Evolutionary conservation across 2,888 invertebrate genomes (phyloP), one percentile per base, ranked within the genome.

Genomic region (Drosophila birchii): DNA sequence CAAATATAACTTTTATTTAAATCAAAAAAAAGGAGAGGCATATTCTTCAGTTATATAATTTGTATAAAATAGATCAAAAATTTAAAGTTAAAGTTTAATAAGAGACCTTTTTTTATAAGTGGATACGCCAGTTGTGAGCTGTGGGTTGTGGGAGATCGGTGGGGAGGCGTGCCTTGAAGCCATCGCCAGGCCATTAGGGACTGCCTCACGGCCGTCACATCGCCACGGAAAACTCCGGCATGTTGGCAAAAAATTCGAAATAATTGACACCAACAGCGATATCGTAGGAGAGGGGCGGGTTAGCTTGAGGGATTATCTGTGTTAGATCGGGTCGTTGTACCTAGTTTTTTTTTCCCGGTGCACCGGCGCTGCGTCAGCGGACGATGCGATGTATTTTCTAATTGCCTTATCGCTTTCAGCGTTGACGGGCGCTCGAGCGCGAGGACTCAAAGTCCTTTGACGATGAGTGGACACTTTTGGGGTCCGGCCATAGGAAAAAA

Each of bases 321-420:
- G 77, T 59, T 78, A 66, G 59, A 61, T 36, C 51, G 36, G 36
- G 45, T 56, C 54, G 39, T 23, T 56, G 41, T 45, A 26, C 23
- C 36, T 20, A 38, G 34, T 56, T 68, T 68, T 57, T 59, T 60
- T 66, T n/a, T n/a, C n/a, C n/a, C 45, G 64, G 59, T 53, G 55
- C 69, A 68, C 45, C 75, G 74, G 53, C 56, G 66, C 51, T 43
- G 51, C 51, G 59, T 59, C 70, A 63, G 58, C 69, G 39, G 47
- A 39, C 63, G 63, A 61, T 55, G 61, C 51, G 59, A 41, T 76
- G 75, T 61, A 58, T 76, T 67, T 70, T 80, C 82, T 90, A 90
- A 90, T 90, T 90, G 90, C 89, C 90, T 90, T 90, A 90, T 90
- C 90, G 89, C 90, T 90, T 85, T 89, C 89, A 87, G 78, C 68